Evolutionary conservation across 2,113 vertebrate genomes (phyloP), one percentile per base, ranked within the genome.

Genomic region (Shinisaurus crocodilurus): DNA sequence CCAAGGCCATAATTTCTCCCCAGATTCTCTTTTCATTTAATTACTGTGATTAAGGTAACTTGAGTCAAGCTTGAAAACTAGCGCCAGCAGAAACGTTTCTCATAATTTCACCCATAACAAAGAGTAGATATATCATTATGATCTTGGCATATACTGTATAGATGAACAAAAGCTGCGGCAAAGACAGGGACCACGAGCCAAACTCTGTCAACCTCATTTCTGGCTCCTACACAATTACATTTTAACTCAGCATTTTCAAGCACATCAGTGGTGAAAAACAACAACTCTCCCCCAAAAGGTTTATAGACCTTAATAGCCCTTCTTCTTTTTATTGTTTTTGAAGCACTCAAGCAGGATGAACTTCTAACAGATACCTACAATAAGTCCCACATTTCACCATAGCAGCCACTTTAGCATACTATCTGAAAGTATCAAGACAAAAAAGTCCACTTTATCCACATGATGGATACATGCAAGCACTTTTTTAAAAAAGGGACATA

Each of bases 1-100:
- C 45, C 10, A 86, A 87, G 85, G 87, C 63, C 10, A 25, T 4
- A 48, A 74, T 79, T 86, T 79, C 60, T 79, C 82, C 76, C 89
- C 75, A 72, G 13, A 77, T 63, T 86, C 50, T 88, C 32, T 83
- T 91, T 48, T 40, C 70, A 85, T 86, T 91, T 90, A 92, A 94
- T 70, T 90, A 70, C 60, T 69, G 32, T 69, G 13, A 85, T 92
- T 60, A 34, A 34, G 57, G 95, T 90, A 91, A 92, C 5, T 54
- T 0, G 37, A 90, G 25, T 15, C 15, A 87, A 79, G 5, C 6
- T 54, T 74, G 82, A 91, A 94, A 95, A 82, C 40, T 69, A 70
- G 91, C 88, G 43, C 83, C 79, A 85, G 23, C 48, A 29, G 57
- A 92, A 72, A 0, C 0, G 6, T 54, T 50, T 12, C 88, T 93